Evolutionary conservation across 2,888 invertebrate species (phyloP), one percentile per base, ranked within the genome.

Genomic region (Ptychoptera albimana): DNA sequence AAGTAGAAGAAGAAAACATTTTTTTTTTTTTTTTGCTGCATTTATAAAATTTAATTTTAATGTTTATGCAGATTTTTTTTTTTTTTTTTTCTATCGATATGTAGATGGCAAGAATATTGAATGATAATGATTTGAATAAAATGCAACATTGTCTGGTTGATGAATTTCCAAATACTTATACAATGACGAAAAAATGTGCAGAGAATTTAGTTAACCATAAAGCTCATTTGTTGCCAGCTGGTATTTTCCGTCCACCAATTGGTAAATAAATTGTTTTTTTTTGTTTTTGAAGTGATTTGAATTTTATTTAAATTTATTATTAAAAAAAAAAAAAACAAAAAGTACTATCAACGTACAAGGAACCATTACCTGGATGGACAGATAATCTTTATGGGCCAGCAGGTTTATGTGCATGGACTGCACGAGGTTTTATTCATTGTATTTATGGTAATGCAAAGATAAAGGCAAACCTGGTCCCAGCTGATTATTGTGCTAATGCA

Each of bases 361-460:
- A 66, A 51, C 66, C 66, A 47, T 54, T 64, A 49, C 64, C 66
- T 49, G 66, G 66, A 46, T 66, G 64, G 63, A 66, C 66, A 48
- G 66, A 66, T 57, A 66, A 66, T 57, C 57, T 66, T 52, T 64
- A 66, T 53, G 66, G 66, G 49, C 66, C 66, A 52, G 63, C 66
- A 44, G 65, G 64, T 48, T 52, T 66, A 47, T 64, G 66, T 55
- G 59, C 60, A 51, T 63, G 63, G 60, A 54, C 63, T 41, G 64
- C 64, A 40, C 57, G 60, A 51, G 66, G 66, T 49, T 54, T 64
- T 48, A 58, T 66, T 42, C 66, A 60, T 50, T 60, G 62, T 51
- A 63, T 66, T 53, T 59, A 60, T 52, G 66, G 66, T 16, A 54
- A 55, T 48, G 52, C 58, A 15, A 55, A 55, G 45, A 58, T 57